phyloP scores from a whole-genome alignment of 2,113 vertebrate genomes.

The Ammodytes marinus region DNA sequence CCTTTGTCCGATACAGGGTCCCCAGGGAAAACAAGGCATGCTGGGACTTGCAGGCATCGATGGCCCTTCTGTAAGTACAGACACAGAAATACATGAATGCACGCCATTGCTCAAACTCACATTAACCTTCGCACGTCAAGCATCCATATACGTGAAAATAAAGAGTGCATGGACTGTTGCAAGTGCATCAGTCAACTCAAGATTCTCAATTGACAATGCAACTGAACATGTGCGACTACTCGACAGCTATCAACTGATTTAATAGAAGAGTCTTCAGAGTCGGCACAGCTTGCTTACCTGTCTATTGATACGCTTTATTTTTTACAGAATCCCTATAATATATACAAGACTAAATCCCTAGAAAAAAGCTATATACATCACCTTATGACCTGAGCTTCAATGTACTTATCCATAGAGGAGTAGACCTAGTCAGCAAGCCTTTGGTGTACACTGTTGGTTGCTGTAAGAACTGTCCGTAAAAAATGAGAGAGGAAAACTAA shows the following conservation, averaged over 20 bases:
- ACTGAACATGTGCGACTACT: background rate
- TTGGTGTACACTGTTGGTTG: background rate
- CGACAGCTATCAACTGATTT: background rate
- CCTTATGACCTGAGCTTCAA: background rate
- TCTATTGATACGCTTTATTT: background rate
- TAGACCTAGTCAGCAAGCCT: background rate
- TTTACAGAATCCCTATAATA: background rate
- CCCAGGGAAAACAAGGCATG: slow-evolving; percentile 89
- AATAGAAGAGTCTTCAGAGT: background rate
- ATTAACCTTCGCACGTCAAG: background rate
- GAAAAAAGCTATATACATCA: background rate
- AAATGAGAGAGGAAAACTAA: background rate
- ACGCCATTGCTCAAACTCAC: slow-evolving; percentile 9
- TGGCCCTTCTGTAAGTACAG: slow-evolving; percentile 89
- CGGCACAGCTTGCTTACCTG: background rate
- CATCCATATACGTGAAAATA: background rate
- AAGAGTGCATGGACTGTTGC: background rate
- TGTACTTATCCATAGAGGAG: background rate
- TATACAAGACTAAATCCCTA: background rate
- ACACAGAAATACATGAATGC: background rate
- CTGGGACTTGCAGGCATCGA: slow-evolving; percentile 89
- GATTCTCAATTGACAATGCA: background rate
- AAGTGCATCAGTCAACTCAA: background rate
- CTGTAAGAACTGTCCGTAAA: background rate
- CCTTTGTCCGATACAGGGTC: slow-evolving; percentile 84